Base-by-base conservation (phyloP, 1,140 invertebrate species). In the Drosophila santomea region DNA sequence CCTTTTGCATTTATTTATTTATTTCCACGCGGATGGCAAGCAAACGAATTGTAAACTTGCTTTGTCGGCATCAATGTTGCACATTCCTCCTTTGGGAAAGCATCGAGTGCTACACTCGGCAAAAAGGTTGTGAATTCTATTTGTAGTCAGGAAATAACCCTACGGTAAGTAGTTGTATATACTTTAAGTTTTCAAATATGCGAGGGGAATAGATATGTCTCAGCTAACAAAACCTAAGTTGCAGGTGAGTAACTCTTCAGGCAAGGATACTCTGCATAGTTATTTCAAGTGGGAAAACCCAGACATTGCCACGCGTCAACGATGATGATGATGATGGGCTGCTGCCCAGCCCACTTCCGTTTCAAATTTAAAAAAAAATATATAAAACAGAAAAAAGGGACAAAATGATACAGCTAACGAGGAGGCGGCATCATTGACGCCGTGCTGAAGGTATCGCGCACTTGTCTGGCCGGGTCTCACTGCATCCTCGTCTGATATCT, bases 301-400 rank as follows among this genome's bases (percentile, higher is more conserved):
- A 58, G 54, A 47, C 67, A 51, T 62, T 78, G 41, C 15, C 59
- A 48, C 45, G 43, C 51, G 51, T 60, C 54, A 51, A 45, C 57
- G 41, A 54, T 60, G 60, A 74, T 59, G 32, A 60, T 77, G 48
- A 39, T 36, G 62, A 62, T 60, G 62, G 50, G 58, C 55, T 43
- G 44, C 36, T 45, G 51, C 57, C 57, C 38, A 23, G 60, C 36
- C 54, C 73, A 69, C 74, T 80, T 88, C 83, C 83, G 79, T 77
- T 89, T 88, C 72, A 88, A 88, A 88, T 88, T 88, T 68, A 41
- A 64, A 73, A 76, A 66, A 66, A 44, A 48, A 57, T 39, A 28
- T 20, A 20, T 20, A 51, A 6, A 32, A 48, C 39, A 17, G 17
- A 2, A n/a, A 32, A 47, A 39, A n/a, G 32, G 7, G 32, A 2